Base-by-base conservation (phyloP, 2,888 invertebrate genomes). In the Boloria euphrosyne region DNA sequence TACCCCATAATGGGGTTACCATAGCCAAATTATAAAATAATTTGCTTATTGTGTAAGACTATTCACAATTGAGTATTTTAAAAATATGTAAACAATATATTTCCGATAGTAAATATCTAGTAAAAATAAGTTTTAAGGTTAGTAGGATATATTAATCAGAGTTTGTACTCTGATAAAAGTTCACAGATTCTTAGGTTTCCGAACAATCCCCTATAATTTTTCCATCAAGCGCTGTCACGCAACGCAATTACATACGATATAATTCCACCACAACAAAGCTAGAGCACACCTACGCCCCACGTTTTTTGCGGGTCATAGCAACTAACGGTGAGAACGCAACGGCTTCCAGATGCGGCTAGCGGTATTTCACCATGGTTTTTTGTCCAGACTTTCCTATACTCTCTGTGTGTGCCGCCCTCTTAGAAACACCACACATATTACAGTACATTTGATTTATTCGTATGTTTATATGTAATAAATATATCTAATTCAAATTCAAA, bases 321-420 rank as follows among this genome's bases (percentile, higher is more conserved):
- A 70, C 76, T 89, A 89, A 89, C 90, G 90, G 90, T 88, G 87
- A 82, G 83, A 80, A 82, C 78, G 74, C 85, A 87, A 90, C 85
- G 85, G 81, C 80, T 85, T 83, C 89, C 91, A 92, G 90, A 92
- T 91, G 91, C 81, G 83, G 75, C 76, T 90, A 90, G 90, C 90
- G 90, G 91, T 90, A 89, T 83, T 82, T 81, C 79, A 78, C 79
- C 65, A 67, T 52, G 55, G 57, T 76, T 86, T 87, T 88, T 90
- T 90, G 82, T 82, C 67, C 78, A 74, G 44, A 75, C 74, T 70
- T 75, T 77, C 76, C 73, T 71, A 72, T 75, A 69, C 75, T 58
- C 71, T 66, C 80, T 81, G 76, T 77, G 79, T 81, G 58, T 49
- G 51, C 62, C 53, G 65, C 54, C 62, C 62, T 54, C 47, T 50